A percentile compares a stretch with the other conserved stretches of the same genome.
Evolutionary conservation across 2,113 vertebrate genomes (phyloP).

Genomic region (Psephotus haematonotus): DNA sequence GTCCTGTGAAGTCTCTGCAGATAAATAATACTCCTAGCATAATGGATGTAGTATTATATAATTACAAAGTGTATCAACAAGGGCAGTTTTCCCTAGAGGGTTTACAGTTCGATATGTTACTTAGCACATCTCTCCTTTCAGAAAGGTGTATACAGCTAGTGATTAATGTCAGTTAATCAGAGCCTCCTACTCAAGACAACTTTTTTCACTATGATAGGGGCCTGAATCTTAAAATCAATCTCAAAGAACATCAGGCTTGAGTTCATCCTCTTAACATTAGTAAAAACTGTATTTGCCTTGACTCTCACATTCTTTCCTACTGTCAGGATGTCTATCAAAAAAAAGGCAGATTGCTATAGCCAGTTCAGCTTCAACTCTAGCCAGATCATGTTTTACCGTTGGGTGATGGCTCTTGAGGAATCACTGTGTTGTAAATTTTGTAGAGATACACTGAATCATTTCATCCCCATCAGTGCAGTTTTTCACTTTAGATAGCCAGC

Average conservation of each 20-base stretch:
- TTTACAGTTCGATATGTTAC: background rate
- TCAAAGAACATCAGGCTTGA: background rate
- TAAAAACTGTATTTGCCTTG: background rate
- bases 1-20: background rate
- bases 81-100: background rate
- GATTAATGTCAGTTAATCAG: background rate
- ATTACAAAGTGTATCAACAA: background rate
- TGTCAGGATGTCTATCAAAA: background rate
- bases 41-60: background rate
- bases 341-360: background rate
- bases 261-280: background rate
- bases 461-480: background rate
- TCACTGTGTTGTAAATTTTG: background rate
- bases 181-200: background rate
- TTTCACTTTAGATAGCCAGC: background rate
- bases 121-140: background rate
- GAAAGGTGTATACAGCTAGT: background rate
- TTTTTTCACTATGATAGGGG: background rate
- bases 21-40: background rate
- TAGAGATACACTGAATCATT: background rate
- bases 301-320: background rate
- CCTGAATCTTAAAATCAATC: background rate
- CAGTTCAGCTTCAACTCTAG: background rate
- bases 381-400: background rate
- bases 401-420: background rate